A percentile compares a stretch with the other conserved stretches of the same genome.
phyloP scores from a whole-genome alignment of 2,888 invertebrate genomes.

The Cephalotes varians region DNA sequence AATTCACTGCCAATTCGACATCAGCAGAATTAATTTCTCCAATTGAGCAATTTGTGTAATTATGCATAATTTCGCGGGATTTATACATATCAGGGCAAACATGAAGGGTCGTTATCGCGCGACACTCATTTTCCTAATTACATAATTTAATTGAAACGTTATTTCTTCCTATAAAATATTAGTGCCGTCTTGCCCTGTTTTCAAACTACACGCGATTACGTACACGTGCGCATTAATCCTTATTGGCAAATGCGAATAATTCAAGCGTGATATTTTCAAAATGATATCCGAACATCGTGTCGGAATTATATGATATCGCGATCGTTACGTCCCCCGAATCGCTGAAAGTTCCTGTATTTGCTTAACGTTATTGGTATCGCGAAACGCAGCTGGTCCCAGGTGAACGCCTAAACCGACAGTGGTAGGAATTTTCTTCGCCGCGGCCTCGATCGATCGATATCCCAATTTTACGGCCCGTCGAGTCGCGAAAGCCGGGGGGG shows the following conservation, averaged over 20 bases:
- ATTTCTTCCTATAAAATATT: constrained; percentile 18
- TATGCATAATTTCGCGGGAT: constrained; percentile 5
- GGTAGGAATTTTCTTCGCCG: constrained; percentile 34
- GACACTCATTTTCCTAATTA: constrained; percentile 28
- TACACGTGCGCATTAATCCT: not conserved
- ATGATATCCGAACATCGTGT: not conserved
- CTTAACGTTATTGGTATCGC: constrained; percentile 67
- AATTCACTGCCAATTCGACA: constrained; percentile 11
- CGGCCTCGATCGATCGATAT: constrained; percentile 65
- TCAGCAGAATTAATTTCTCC: constrained; percentile 25
- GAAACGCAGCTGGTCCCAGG: constrained; percentile 48
- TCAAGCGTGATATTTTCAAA: not conserved
- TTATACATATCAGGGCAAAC: constrained; percentile 36
- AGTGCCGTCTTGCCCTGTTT: not conserved
- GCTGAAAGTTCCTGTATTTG: constrained; percentile 57
- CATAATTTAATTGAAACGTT: constrained; percentile 20
- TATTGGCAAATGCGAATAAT: not conserved
- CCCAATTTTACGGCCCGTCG: constrained; percentile 71
- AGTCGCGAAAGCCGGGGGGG: constrained; percentile 55
- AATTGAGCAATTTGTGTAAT: constrained; percentile 12
- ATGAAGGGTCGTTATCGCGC: constrained; percentile 20
- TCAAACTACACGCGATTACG: too few species aligned
- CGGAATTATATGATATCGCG: constrained; percentile 18
- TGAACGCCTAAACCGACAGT: constrained; percentile 50
- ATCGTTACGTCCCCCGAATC: not conserved